Evolutionary conservation across 2,113 vertebrate species (phyloP).

Genomic region (Oenanthe oenanthe): DNA sequence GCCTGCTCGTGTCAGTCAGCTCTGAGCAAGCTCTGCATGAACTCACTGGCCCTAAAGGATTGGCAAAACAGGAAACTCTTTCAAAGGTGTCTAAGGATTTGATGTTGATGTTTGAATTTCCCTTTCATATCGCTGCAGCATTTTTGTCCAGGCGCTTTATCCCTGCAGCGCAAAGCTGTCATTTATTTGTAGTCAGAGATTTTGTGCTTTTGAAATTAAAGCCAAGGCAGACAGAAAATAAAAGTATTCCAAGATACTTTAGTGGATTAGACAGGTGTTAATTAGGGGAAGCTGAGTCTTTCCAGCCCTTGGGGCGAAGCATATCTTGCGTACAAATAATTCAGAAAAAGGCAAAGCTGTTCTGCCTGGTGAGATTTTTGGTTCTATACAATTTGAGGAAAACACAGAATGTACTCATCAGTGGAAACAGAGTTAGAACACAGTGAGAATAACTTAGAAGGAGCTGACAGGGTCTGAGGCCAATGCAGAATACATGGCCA

Average conservation of each 20-base stretch:
- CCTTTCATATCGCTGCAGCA: slow-evolving; percentile 21
- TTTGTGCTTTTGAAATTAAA: slow-evolving; percentile 23
- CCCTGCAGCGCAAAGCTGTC: neutral
- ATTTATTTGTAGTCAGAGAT: slow-evolving; percentile 10
- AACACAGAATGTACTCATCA: neutral
- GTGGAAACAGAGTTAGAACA: neutral
- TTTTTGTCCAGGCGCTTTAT: neutral
- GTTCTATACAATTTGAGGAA: neutral
- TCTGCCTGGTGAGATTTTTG: neutral
- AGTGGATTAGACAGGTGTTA: neutral
- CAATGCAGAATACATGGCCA: neutral
- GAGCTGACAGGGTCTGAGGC: neutral
- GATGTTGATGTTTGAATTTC: slow-evolving; percentile 33
- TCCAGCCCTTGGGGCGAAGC: neutral
- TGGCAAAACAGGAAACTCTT: slow-evolving; percentile 54
- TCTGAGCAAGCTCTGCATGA: neutral
- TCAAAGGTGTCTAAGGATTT: slow-evolving; percentile 54
- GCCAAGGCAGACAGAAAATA: neutral
- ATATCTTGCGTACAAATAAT: neutral
- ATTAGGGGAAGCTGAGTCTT: neutral
- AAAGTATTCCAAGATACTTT: neutral
- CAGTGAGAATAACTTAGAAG: neutral
- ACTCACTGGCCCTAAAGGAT: neutral
- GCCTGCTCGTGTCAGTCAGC: neutral
- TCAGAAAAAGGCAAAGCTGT: neutral